Evolutionary conservation across 53 echinoderm and acorn worm species (phyloP), one percentile per base, ranked within the genome.

Genomic region (Pentamera pediparva): DNA sequence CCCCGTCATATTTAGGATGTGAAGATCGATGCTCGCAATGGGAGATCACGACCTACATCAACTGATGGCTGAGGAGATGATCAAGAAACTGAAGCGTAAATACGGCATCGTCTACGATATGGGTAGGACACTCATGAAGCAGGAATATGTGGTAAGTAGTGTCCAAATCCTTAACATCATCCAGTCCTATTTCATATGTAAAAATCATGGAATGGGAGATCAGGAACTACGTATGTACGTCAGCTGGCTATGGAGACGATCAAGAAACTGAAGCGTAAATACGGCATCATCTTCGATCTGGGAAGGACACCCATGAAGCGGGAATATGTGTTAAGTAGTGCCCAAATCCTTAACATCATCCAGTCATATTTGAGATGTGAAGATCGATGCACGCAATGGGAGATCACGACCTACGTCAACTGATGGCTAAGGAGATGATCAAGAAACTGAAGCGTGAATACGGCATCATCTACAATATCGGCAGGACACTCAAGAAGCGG

Each of bases 81-180:
- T 43, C 9, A 43, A 10, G 43, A 43, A 10, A 15, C 9, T 43
- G 43, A 43, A 10, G 43, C n/a, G 64, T 8, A 63, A 63, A 12
- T 63, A 63, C 6, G 64, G 64, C 36, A 18, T 63, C 18, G 39
- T 63, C 36, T 63, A 37, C 39, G 64, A 63, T 38, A 64, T 37
- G 64, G 64, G 64, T 26, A 64, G 64, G 36, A 64, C 39, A 21
- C 38, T 64, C 22, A 64, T 38, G 64, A 64, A 64, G 38, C 37
- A 40, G 22, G 64, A 64, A 19, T 64, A 64, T 19, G 64, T 64
- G 64, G 64, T 64, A 64, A 64, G n/a, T n/a, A n/a, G n/a, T n/a
- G n/a, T n/a, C n/a, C n/a, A n/a, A n/a, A n/a, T n/a, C n/a, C n/a
- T n/a, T n/a, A n/a, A n/a, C n/a, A n/a, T n/a, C n/a, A n/a, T n/a